phyloP scores from a whole-genome alignment of 1,140 invertebrate genomes.

The Mycetomoellerius zeteki region DNA sequence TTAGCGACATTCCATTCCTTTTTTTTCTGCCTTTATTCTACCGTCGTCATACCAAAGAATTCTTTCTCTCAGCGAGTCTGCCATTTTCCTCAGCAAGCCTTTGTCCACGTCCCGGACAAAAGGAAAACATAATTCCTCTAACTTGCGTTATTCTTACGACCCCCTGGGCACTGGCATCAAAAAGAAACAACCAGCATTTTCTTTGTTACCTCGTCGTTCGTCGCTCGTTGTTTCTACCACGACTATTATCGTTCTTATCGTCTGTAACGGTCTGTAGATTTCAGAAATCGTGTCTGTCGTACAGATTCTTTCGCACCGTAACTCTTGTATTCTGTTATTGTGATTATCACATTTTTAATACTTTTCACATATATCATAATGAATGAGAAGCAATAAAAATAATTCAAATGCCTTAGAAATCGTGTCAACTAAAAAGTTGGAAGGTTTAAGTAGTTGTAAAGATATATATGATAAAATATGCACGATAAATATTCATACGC shows the following conservation, averaged over 20 bases:
- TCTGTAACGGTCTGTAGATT: slow-evolving; percentile 47
- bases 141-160: slow-evolving; percentile 76
- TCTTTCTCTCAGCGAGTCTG: slow-evolving; percentile 67
- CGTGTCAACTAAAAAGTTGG: neutral
- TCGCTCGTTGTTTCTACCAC: slow-evolving; percentile 55
- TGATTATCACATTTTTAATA: neutral
- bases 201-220: slow-evolving; percentile 57
- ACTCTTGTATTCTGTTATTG: neutral
- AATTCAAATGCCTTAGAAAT: neutral
- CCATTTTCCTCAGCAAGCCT: slow-evolving; percentile 68
- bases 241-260: slow-evolving; percentile 57
- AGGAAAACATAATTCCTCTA: slow-evolving; percentile 77
- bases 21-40: slow-evolving; percentile 66
- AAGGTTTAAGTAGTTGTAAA: neutral
- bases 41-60: slow-evolving; percentile 73
- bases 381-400: neutral
- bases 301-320: slow-evolving; percentile 32
- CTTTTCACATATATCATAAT: neutral
- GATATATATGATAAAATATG: slow-evolving; percentile 20
- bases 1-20: slow-evolving; percentile 67
- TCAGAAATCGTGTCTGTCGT: slow-evolving; percentile 30
- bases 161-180: slow-evolving; percentile 66
- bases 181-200: slow-evolving; percentile 64
- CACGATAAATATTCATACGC: neutral
- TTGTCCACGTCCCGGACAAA: slow-evolving; percentile 75